Conservation (phyloP, 2,113 vertebrate genomes). For the Entosphenus tridentatus region DNA sequence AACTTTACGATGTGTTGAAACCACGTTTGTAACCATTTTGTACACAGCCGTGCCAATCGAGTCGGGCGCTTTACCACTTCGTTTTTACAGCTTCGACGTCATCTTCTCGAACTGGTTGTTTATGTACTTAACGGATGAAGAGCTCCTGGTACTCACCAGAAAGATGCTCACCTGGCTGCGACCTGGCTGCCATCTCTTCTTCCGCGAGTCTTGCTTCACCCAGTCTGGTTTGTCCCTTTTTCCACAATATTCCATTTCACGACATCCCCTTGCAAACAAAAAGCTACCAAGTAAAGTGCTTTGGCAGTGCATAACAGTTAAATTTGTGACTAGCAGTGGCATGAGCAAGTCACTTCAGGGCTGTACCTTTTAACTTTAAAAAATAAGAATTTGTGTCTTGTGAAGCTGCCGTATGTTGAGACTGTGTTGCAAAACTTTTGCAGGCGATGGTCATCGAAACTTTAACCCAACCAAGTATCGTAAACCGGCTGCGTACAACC, state of each 20-base stretch:
- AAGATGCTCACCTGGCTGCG: conserved; percentile 30
- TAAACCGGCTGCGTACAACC: conserved; percentile 29
- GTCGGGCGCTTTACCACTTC: background rate
- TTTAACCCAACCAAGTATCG: conserved; percentile 44
- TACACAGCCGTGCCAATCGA: too few species aligned
- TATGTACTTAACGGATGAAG: conserved; percentile 40
- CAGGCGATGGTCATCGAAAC: conserved; percentile 29
- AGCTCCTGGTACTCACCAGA: conserved; percentile 18
- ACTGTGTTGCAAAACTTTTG: too few species aligned
- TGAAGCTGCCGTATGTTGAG: too few species aligned
- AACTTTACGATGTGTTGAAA: background rate
- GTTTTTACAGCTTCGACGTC: conserved; percentile 23
- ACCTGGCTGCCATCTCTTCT: conserved; percentile 34
- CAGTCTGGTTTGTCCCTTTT: conserved; percentile 25
- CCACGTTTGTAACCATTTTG: background rate
- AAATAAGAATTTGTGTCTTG: too few species aligned
- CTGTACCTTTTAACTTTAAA: too few species aligned
- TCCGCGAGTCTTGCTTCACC: conserved; percentile 44
- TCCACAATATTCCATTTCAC: too few species aligned
- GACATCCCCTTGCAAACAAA: too few species aligned
- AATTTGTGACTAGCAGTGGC: too few species aligned
- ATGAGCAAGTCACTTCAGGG: too few species aligned
- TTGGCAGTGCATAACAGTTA: too few species aligned
- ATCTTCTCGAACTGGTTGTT: conserved; percentile 54
- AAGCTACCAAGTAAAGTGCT: too few species aligned